Conservation (phyloP, 1,140 invertebrate species). For the Papilio glaucus region DNA sequence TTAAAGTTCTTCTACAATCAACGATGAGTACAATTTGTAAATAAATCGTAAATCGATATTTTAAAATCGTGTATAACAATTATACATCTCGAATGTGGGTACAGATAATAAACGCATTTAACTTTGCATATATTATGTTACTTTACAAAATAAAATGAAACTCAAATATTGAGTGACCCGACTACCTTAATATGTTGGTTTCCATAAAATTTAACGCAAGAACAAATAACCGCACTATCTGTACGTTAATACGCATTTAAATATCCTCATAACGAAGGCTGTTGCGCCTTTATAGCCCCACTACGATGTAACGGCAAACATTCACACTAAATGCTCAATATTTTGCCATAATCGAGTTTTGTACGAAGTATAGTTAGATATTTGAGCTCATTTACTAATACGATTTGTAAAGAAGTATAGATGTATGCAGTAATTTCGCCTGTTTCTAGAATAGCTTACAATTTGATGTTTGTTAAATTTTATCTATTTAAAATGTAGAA, state of each 20-base stretch:
- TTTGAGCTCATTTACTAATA: not conserved
- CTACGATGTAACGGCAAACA: constrained; percentile 25
- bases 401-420: not conserved
- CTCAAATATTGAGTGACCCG: not conserved
- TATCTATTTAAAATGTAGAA: too few species aligned
- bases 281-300: constrained; percentile 19
- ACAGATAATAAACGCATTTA: not conserved
- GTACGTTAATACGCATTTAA: constrained; percentile 32
- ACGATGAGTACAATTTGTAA: too few species aligned
- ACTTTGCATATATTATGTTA: not conserved
- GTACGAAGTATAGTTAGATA: not conserved
- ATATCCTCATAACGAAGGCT: constrained; percentile 28
- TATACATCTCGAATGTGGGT: not conserved
- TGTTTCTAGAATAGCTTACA: too few species aligned
- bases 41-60: too few species aligned
- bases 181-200: not conserved
- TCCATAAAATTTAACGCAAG: constrained; percentile 25
- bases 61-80: too few species aligned
- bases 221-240: constrained; percentile 28
- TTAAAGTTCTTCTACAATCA: not conserved
- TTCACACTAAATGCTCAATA: constrained; percentile 27
- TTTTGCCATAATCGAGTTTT: constrained; percentile 23
- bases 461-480: too few species aligned
- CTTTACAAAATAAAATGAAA: not conserved
- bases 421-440: too few species aligned